phyloP scores from a whole-genome alignment of 2,797 vertebrate genomes.

The Rhynchonycteris naso region DNA sequence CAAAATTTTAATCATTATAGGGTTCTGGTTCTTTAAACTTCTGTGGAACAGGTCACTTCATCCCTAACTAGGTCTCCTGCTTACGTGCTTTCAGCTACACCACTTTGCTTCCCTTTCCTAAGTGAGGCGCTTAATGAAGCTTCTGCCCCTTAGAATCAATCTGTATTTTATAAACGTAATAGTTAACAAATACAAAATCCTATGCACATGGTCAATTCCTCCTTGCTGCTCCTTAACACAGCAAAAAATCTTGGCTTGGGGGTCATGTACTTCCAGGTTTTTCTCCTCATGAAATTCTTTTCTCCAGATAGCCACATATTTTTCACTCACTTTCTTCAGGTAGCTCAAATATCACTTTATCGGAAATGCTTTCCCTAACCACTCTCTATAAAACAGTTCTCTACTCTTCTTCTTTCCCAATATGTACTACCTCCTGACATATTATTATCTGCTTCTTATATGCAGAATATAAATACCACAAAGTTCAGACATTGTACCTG shows the following conservation, averaged over 20 bases:
- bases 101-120: neutral
- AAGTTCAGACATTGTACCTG: neutral
- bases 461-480: neutral
- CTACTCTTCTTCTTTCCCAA: neutral
- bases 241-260: neutral
- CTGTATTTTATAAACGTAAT: conserved; percentile 14
- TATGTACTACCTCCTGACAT: neutral
- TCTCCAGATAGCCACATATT: neutral
- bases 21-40: conserved; percentile 1
- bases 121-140: neutral
- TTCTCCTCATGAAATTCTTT: conserved; percentile 23
- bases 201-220: neutral
- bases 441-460: neutral
- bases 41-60: neutral
- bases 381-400: neutral
- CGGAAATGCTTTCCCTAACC: neutral
- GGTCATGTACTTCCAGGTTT: neutral
- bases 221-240: neutral
- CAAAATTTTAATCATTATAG: neutral
- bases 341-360: neutral
- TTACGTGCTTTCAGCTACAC: neutral
- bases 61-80: neutral
- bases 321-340: neutral
- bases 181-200: neutral
- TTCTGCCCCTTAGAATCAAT: neutral